Percentiles rank a stretch among this genome's conserved stretches.
These are phyloP conservation scores for Bergia puertoricense DNA, from an alignment of 92 coral and sea anemone genomes.

Conservation along the genomic window DNA sequence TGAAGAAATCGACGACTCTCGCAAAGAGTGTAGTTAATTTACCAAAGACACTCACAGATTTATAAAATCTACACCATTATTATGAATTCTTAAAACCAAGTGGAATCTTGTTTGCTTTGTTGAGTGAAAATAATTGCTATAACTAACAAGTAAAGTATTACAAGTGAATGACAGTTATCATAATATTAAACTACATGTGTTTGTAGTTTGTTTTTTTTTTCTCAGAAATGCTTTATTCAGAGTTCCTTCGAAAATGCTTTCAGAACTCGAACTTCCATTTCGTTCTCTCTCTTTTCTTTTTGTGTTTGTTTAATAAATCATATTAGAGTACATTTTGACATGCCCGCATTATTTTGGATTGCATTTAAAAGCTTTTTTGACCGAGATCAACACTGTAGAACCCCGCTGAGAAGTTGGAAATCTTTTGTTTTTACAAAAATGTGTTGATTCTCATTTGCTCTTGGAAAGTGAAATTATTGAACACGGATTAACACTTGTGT, in stretches of 20 bases:
- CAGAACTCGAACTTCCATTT: neutral
- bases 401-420: constrained; percentile 21
- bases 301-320: neutral
- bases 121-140: neutral
- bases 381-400: neutral
- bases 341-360: neutral
- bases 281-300: neutral
- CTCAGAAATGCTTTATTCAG: neutral
- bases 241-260: neutral
- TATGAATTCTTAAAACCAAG: neutral
- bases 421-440: neutral
- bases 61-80: neutral
- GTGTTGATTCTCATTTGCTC: neutral
- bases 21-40: no score
- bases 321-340: neutral
- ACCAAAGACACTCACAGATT: neutral
- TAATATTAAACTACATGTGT: neutral
- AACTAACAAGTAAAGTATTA: neutral
- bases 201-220: neutral
- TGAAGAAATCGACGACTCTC: neutral
- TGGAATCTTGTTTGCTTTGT: neutral
- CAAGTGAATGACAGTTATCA: neutral
- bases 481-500: neutral
- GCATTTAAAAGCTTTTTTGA: neutral
- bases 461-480: neutral